Evolutionary conservation across 2,797 vertebrate genomes (phyloP).

Genomic region (Perodicticus potto): DNA sequence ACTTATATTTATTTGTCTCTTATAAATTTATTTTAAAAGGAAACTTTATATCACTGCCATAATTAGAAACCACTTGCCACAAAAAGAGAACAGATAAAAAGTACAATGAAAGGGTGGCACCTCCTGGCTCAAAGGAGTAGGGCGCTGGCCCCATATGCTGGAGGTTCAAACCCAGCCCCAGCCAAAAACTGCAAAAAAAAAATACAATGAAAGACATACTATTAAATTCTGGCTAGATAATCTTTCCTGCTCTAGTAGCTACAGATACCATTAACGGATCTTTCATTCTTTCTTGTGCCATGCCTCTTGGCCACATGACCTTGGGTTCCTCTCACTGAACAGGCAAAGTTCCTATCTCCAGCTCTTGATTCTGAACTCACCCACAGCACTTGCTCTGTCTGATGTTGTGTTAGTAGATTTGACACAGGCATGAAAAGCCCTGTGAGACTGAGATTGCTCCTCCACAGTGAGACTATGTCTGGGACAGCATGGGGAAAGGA

Average conservation of each 20-base stretch:
- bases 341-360: background rate
- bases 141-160: too few relatives aligned
- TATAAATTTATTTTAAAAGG: slow-evolving; percentile 19
- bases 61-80: background rate
- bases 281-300: background rate
- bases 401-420: background rate
- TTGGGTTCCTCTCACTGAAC: background rate
- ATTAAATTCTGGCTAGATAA: background rate
- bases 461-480: background rate
- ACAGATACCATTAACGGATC: background rate
- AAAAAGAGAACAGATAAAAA: background rate
- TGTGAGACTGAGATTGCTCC: background rate
- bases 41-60: background rate
- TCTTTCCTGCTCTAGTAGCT: background rate
- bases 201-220: background rate
- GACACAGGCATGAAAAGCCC: background rate
- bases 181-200: background rate
- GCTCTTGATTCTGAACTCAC: background rate
- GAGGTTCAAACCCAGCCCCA: too few relatives aligned
- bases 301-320: background rate
- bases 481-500: background rate
- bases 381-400: background rate
- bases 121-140: too few relatives aligned
- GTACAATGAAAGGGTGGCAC: background rate
- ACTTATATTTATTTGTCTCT: slow-evolving; percentile 17